Evolutionary conservation across 1,140 invertebrate species (phyloP), one percentile per base, ranked within the genome.

Genomic region (Stegodyphus dumicola): DNA sequence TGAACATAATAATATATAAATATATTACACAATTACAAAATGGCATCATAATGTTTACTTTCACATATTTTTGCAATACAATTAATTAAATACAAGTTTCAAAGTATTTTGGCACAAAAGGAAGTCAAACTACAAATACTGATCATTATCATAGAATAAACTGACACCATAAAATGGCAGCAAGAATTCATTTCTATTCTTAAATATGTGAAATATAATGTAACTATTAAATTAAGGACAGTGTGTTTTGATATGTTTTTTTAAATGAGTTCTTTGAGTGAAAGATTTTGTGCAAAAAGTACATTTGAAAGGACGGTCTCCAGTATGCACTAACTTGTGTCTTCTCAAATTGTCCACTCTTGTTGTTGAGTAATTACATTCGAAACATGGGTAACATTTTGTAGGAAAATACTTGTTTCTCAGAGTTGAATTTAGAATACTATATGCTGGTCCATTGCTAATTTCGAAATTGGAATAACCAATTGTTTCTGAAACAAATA

Each of bases 161-260:
- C 33, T 33, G 33, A 33, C 3, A 3, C 33, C 33, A 33, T 33
- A 33, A 33, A 33, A 33, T 33, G 33, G 33, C 33, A 33, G 33
- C 3, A 33, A 33, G 3, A 3, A 33, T 33, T 33, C 33, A 33
- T 33, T 33, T 33, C 1, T 33, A 33, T 33, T 33, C 33, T 33
- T 33, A 33, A 33, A 33, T 33, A 33, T 33, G 33, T 1, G 33
- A 33, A 33, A 33, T 33, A 3, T 3, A 33, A 33, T 33, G 33
- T 33, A 33, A 33, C 33, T 33, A 33, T 33, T 33, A 60, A 60
- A 9, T 60, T 10, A 60, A 60, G 56, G 56, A 67, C 9, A 67
- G 91, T 96, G 75, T 0, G 48, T 53, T 97, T 91, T 9, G 0
- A 81, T 18, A 88, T 92, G 92, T 83, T 91, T 90, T 60, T 91